Evolutionary conservation across 2,797 vertebrate genomes (phyloP).

Genomic region (Calcarius lapponicus): DNA sequence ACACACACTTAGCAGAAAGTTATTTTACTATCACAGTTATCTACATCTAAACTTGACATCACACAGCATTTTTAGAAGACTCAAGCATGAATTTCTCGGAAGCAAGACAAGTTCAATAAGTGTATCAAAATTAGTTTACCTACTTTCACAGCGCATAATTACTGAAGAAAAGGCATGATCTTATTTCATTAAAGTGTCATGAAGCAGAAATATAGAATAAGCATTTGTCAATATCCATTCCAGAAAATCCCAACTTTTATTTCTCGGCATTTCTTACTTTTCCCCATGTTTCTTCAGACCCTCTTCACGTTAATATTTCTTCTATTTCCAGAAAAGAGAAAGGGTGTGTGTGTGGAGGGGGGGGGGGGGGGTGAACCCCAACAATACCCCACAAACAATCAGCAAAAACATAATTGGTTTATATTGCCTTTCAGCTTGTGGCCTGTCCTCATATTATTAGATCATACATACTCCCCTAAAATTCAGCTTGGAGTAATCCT

Average conservation of each 20-base stretch:
- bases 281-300: conserved; percentile 58
- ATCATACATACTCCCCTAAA: conserved; percentile 70
- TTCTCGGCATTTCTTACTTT: conserved; percentile 51
- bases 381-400: conserved; percentile 41
- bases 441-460: conserved; percentile 64
- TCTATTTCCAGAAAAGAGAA: conserved; percentile 48
- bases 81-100: conserved; percentile 8
- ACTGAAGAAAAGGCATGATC: conserved; percentile 66
- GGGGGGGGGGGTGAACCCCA: not conserved
- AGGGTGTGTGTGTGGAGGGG: too few species aligned
- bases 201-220: conserved; percentile 54
- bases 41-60: conserved; percentile 30
- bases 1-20: conserved; percentile 18
- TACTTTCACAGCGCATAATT: conserved; percentile 74
- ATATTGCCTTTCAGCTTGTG: conserved; percentile 59
- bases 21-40: conserved; percentile 20
- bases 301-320: conserved; percentile 61
- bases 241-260: conserved; percentile 63
- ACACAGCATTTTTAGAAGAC: conserved; percentile 36
- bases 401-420: conserved; percentile 58
- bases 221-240: conserved; percentile 57
- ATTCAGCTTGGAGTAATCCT: conserved; percentile 76
- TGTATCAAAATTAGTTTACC: conserved; percentile 76
- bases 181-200: conserved; percentile 67
- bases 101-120: conserved; percentile 51